Evolutionary conservation across 2,113 vertebrate species (phyloP), one percentile per base, ranked within the genome.

Genomic region (Polypterus senegalus): DNA sequence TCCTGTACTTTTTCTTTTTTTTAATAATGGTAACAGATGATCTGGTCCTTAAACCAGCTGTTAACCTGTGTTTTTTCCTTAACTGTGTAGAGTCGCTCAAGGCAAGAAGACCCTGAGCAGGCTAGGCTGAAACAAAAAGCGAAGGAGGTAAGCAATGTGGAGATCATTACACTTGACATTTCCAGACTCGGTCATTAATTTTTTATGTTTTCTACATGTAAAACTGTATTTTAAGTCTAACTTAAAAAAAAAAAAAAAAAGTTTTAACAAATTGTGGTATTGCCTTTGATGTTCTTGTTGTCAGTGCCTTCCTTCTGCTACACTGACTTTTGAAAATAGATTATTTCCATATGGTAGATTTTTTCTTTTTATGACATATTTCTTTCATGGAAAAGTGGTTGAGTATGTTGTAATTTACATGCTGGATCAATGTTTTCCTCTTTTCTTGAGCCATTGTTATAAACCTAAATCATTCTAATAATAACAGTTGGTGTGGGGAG

Each of bases 141-240:
- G 77, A 91, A 91, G 83, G 91, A 96, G 93, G 89, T 94, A 87
- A 89, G 90, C 86, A 79, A 78, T 73, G 78, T 75, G 69, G 82
- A 89, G 88, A 92, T 94, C 91, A 90, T 93, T 93, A 93, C 86
- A 86, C 87, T 89, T 93, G 91, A 94, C 92, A 91, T 97, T 94
- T 88, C 88, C 87, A 83, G 88, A 89, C 88, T 91, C 76, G 69
- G 65, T 74, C 70, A 70, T 97, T 89, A 92, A 96, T 92, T 88
- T 95, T 96, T 97, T 86, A 97, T 94, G 91, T 85, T 78, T 76
- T 71, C 83, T 92, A 88, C 93, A 92, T 91, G 89, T 93, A 88
- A 92, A 91, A 91, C 88, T 85, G 86, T 91, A 93, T 94, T 93
- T 95, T 91, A 92, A 92, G 89, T 90, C 92, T 76, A 84, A 91